Conservation (phyloP, 2,888 invertebrate species). For the Dicyrtoma fusca region DNA sequence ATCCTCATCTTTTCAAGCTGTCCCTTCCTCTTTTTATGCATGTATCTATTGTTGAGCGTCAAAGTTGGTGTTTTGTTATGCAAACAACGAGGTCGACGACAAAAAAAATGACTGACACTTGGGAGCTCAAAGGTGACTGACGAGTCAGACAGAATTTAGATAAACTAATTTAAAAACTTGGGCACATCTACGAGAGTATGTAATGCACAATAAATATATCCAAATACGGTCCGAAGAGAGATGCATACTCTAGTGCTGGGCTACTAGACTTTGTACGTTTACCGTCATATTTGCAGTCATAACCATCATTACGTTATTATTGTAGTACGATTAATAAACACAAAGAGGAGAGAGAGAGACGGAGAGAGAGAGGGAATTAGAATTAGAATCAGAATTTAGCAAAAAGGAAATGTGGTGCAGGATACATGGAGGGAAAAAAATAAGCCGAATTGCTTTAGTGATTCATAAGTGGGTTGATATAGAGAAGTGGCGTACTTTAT, state of each 20-base stretch:
- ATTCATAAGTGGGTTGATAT: conserved; percentile 20
- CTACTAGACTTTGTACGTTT: too few species aligned
- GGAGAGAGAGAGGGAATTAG: too few species aligned
- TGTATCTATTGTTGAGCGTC: conserved; percentile 1
- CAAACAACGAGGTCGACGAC: conserved; percentile 20
- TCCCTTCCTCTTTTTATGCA: conserved; percentile 13
- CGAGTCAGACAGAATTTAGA: conserved; percentile 31
- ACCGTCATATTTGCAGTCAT: too few species aligned
- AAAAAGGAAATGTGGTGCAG: not conserved
- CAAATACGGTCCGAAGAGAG: too few species aligned
- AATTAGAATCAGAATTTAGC: too few species aligned
- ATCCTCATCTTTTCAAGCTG: conserved; percentile 14
- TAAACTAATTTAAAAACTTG: conserved; percentile 6
- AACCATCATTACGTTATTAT: too few species aligned
- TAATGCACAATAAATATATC: too few species aligned
- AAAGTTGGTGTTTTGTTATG: conserved; percentile 29
- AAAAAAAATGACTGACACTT: conserved; percentile 10
- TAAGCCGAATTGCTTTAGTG: conserved; percentile 3
- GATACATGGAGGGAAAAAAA: not conserved
- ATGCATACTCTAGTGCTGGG: too few species aligned
- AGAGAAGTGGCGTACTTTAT: not conserved
- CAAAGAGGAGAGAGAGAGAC: too few species aligned
- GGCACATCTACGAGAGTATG: not conserved
- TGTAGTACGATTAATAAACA: too few species aligned
- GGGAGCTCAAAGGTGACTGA: conserved; percentile 32